These are phyloP conservation scores for Muntiacus muntjak DNA, from an alignment of 2,113 vertebrate genomes.

Conservation along the genomic window DNA sequence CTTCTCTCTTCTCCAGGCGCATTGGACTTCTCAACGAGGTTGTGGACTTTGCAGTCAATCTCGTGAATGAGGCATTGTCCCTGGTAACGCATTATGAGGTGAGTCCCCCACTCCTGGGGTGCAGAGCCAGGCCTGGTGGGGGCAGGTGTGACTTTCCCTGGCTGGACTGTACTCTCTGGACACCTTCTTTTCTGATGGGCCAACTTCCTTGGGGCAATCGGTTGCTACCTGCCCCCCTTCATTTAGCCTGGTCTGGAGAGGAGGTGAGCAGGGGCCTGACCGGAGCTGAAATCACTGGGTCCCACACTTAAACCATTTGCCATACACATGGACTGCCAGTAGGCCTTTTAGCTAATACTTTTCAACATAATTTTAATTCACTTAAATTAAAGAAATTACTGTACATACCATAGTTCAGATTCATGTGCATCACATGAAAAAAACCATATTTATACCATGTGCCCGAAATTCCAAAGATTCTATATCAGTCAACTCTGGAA, in stretches of 20 bases:
- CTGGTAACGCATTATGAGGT: fast-evolving
- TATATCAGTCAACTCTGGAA: too few relatives aligned
- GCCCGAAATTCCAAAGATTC: too few relatives aligned
- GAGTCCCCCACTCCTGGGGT: not conserved
- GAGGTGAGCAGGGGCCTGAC: not conserved
- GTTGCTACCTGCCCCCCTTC: not conserved
- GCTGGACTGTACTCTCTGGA: not conserved
- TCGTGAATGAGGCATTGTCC: fast-evolving
- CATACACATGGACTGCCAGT: too few relatives aligned
- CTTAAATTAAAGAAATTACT: too few relatives aligned
- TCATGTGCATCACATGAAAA: too few relatives aligned
- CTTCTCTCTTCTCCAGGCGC: not conserved
- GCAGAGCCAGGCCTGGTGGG: not conserved
- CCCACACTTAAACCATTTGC: too few relatives aligned
- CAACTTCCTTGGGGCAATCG: too few relatives aligned
- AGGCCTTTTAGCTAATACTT: too few relatives aligned
- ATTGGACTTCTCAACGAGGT: fast-evolving
- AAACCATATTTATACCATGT: too few relatives aligned
- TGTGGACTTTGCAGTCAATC: fast-evolving
- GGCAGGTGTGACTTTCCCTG: not conserved
- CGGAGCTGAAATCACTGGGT: too few relatives aligned
- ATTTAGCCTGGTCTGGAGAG: not conserved
- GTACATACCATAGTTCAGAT: too few relatives aligned
- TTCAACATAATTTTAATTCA: too few relatives aligned
- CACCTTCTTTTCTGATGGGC: not conserved